Conservation (phyloP, 2,113 vertebrate species). For the Pteruthius melanotis region DNA sequence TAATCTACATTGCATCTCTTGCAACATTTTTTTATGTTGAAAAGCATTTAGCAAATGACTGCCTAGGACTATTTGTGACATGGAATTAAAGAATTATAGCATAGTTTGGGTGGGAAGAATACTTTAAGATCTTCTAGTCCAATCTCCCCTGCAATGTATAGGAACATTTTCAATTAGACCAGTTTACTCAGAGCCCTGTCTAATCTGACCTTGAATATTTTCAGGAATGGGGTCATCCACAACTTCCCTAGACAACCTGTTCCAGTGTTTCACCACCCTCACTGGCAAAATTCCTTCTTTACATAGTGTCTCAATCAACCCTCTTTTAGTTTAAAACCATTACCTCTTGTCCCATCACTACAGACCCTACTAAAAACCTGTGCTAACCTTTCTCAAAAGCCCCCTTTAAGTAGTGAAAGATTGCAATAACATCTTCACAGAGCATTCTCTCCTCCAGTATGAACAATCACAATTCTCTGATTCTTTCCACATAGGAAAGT, state of each 20-base stretch:
- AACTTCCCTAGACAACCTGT: background rate
- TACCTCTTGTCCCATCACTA: rapidly evolving
- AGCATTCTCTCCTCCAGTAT: background rate
- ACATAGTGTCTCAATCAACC: background rate
- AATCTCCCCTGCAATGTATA: background rate
- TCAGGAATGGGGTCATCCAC: background rate
- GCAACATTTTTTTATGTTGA: background rate
- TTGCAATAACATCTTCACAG: rapidly evolving
- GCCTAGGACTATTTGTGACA: background rate
- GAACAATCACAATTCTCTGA: background rate
- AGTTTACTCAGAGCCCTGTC: background rate
- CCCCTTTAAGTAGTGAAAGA: rapidly evolving
- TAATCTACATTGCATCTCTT: background rate
- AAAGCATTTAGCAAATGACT: background rate
- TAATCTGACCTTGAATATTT: background rate
- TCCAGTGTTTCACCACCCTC: background rate
- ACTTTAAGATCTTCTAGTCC: background rate
- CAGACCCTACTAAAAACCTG: background rate
- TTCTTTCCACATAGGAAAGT: background rate
- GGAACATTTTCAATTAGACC: background rate
- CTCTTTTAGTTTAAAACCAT: background rate
- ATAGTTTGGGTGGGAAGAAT: background rate
- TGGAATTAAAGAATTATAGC: background rate
- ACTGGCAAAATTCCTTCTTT: background rate
- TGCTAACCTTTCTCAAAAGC: background rate